Evolutionary conservation across 2,113 vertebrate genomes (phyloP).

Genomic region (Noturus placidus): DNA sequence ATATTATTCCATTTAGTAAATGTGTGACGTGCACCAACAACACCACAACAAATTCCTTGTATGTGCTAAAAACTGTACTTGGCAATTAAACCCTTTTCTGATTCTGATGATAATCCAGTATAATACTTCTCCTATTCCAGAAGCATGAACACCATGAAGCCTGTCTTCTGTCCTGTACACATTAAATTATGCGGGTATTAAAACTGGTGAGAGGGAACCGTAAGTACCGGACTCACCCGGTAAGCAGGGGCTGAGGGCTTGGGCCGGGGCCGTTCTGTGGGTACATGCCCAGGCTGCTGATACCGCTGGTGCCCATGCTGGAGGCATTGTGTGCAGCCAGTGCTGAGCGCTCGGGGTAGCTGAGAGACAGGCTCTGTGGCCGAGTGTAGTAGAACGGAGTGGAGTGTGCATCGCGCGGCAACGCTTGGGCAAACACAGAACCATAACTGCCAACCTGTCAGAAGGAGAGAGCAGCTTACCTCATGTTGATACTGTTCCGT

Average conservation of each 20-base stretch:
- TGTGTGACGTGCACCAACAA: no score
- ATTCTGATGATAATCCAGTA: neutral
- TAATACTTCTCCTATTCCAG: neutral
- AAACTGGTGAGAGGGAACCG: neutral
- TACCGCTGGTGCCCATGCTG: slow-evolving; percentile 90
- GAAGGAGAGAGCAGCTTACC: neutral
- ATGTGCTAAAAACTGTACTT: no score
- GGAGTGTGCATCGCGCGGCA: slow-evolving; percentile 92
- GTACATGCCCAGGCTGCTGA: slow-evolving; percentile 86
- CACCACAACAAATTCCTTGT: no score
- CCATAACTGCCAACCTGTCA: slow-evolving; percentile 86
- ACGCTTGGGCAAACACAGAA: slow-evolving; percentile 85
- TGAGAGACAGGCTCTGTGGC: slow-evolving; percentile 87
- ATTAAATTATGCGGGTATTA: neutral
- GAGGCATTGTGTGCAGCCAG: slow-evolving; percentile 72
- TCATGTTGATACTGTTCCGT: neutral
- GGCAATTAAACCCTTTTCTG: no score
- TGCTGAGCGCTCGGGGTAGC: slow-evolving; percentile 83
- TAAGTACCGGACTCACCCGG: slow-evolving; percentile 75
- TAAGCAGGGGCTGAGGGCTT: slow-evolving; percentile 82
- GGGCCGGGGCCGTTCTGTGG: slow-evolving; percentile 85
- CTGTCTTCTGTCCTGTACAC: neutral
- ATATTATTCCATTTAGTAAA: no score
- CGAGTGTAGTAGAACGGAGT: slow-evolving; percentile 93
- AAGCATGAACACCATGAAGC: neutral